These are phyloP conservation scores for Siniperca knerii DNA, from an alignment of 2,113 vertebrate genomes.

Conservation along the genomic window DNA sequence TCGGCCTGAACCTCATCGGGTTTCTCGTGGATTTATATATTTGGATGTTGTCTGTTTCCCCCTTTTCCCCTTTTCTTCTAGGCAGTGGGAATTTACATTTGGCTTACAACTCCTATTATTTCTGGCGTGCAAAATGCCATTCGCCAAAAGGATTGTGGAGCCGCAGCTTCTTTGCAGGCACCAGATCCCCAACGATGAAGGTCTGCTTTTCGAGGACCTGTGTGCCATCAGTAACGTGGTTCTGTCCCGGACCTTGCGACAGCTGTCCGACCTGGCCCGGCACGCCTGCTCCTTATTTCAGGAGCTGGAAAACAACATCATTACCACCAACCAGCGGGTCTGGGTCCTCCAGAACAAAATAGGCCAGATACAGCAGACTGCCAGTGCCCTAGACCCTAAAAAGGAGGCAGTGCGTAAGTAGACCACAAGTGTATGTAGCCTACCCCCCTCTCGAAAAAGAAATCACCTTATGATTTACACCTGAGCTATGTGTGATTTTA, in stretches of 20 bases:
- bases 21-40: constrained; percentile 75
- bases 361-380: constrained; percentile 91
- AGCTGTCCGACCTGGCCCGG: constrained; percentile 96
- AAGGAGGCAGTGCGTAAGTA: constrained; percentile 99
- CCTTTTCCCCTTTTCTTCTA: constrained; percentile 63
- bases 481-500: constrained; percentile 41
- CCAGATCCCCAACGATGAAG: constrained; percentile 86
- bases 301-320: constrained; percentile 95
- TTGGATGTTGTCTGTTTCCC: constrained; percentile 79
- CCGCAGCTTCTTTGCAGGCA: constrained; percentile 95
- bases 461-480: constrained; percentile 12
- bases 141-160: constrained; percentile 95
- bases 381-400: constrained; percentile 93
- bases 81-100: constrained; percentile 72
- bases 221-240: constrained; percentile 93
- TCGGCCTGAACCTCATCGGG: constrained; percentile 75
- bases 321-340: constrained; percentile 92
- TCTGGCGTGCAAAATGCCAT: constrained; percentile 89
- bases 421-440: constrained; percentile 31
- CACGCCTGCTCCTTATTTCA: constrained; percentile 97
- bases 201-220: constrained; percentile 90
- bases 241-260: constrained; percentile 94
- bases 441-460: background rate
- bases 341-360: constrained; percentile 94
- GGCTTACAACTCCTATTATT: constrained; percentile 67